A percentile compares a stretch with the other conserved stretches of the same genome.
These are phyloP conservation scores for Trochalopteron elliotii DNA, from an alignment of 2,113 vertebrate species.

Conservation along the genomic window DNA sequence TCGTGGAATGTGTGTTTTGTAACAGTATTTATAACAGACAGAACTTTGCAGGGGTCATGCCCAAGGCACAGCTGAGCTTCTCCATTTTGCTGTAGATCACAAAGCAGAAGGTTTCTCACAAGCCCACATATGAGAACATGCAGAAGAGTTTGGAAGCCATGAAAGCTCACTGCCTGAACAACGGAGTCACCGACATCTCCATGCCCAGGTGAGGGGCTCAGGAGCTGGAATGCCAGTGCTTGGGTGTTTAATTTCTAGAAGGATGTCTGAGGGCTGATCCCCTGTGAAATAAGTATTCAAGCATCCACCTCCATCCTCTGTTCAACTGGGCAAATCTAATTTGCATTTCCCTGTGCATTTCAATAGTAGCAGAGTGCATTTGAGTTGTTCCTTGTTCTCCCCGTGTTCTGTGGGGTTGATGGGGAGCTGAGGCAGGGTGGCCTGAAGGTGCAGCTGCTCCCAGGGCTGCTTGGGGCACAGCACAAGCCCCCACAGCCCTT, in stretches of 20 bases:
- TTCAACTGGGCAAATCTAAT: neutral
- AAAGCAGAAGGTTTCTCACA: slow-evolving; percentile 85
- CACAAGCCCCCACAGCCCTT: neutral
- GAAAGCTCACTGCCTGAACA: slow-evolving; percentile 83
- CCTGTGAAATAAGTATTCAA: neutral
- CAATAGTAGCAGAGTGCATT: neutral
- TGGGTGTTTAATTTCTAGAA: neutral
- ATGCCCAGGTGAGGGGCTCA: slow-evolving; percentile 85
- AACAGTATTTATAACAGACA: neutral
- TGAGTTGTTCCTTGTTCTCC: neutral
- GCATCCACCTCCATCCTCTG: neutral
- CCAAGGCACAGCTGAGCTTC: neutral
- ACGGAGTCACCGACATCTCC: slow-evolving; percentile 83
- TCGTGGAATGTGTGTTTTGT: neutral
- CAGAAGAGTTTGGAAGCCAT: slow-evolving; percentile 85
- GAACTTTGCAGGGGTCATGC: neutral
- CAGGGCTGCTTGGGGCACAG: neutral
- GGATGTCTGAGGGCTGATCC: neutral
- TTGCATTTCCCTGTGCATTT: neutral
- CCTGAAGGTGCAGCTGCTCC: neutral
- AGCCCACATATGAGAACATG: slow-evolving; percentile 85
- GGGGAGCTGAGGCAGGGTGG: neutral
- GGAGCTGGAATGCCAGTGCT: neutral
- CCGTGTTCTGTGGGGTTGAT: neutral
- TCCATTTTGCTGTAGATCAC: slow-evolving; percentile 78